phyloP scores from a whole-genome alignment of 1,140 invertebrate species.

The Aculops lycopersici region DNA sequence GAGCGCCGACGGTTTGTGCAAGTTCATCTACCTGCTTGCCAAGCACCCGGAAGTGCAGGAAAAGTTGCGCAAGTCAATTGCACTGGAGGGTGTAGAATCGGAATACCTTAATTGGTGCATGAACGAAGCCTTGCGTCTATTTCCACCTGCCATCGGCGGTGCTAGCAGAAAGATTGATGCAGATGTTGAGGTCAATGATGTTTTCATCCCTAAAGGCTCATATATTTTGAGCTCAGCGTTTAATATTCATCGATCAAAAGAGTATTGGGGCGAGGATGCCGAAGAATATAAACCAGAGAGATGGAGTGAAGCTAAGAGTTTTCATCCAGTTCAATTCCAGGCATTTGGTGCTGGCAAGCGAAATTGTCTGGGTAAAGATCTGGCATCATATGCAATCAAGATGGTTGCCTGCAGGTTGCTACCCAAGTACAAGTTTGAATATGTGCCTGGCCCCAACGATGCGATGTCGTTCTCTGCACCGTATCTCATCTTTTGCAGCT shows the following conservation, averaged over 20 bases:
- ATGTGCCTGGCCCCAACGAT: no score
- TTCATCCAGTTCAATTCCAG: constrained; percentile 14
- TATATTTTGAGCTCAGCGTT: neutral
- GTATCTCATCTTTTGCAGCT: no score
- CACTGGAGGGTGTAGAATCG: neutral
- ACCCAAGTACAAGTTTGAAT: no score
- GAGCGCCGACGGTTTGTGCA: neutral
- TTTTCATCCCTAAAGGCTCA: neutral
- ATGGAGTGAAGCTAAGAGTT: constrained; percentile 11
- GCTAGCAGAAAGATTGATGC: neutral
- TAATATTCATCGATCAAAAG: neutral
- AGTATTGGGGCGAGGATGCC: neutral
- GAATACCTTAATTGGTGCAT: neutral
- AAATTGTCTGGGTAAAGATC: constrained; percentile 14
- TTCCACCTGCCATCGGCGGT: neutral
- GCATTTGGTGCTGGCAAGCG: constrained; percentile 16
- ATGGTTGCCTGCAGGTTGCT: no score
- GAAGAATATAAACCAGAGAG: constrained; percentile 8
- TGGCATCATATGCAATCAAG: no score
- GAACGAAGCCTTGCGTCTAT: neutral
- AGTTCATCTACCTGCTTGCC: neutral
- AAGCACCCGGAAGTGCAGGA: neutral
- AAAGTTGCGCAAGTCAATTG: neutral
- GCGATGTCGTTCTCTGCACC: no score
- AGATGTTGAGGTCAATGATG: neutral